phyloP scores from a whole-genome alignment of 2,888 invertebrate genomes.

The Priocnemis perturbator region DNA sequence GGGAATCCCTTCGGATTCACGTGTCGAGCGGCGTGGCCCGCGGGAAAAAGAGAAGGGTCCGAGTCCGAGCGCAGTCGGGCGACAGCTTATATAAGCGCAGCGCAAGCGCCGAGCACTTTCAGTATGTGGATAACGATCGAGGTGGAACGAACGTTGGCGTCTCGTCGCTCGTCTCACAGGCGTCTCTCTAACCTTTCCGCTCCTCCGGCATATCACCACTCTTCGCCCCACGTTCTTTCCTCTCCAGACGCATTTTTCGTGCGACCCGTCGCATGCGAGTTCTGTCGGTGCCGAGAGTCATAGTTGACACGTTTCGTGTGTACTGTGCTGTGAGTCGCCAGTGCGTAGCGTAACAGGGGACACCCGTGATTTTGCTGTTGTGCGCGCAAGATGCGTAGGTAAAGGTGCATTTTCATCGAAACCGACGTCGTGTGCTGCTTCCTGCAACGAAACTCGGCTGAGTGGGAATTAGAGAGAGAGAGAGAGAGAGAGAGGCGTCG shows the following conservation, averaged over 20 bases:
- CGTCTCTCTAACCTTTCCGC: background rate
- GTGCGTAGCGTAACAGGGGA: no score
- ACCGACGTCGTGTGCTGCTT: background rate
- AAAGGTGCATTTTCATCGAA: constrained; percentile 16
- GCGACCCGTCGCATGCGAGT: no score
- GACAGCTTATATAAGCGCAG: constrained; percentile 41
- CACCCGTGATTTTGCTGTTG: background rate
- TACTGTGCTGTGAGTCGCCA: no score
- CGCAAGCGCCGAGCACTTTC: constrained; percentile 38
- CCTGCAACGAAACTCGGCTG: background rate
- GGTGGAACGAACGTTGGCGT: background rate
- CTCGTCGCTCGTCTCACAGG: background rate
- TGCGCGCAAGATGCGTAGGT: constrained; percentile 15
- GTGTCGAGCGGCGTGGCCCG: background rate
- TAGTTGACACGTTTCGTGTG: no score
- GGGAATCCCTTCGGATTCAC: no score
- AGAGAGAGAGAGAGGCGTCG: no score
- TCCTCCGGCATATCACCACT: background rate
- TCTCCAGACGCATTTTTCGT: background rate
- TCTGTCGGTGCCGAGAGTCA: no score
- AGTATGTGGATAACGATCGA: constrained; percentile 24
- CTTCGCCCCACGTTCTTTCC: background rate
- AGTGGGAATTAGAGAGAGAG: no score
- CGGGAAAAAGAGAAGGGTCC: constrained; percentile 4
- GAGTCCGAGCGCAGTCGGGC: no score